Evolutionary conservation across 2,888 invertebrate species (phyloP).

Genomic region (Callimorpha dominula): DNA sequence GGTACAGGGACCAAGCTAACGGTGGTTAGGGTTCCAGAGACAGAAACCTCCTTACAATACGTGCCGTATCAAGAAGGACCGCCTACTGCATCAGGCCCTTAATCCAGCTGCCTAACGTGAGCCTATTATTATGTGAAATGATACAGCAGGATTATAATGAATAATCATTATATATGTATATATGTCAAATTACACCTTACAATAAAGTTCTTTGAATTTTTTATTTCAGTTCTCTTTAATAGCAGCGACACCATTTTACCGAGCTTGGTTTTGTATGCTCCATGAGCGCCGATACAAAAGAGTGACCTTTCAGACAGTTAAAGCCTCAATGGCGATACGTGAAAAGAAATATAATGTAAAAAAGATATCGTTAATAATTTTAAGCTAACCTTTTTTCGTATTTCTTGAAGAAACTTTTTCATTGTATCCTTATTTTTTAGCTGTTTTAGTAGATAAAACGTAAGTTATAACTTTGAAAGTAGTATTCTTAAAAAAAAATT

Average conservation of each 20-base stretch:
- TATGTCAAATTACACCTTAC: background rate
- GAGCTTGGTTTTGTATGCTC: background rate
- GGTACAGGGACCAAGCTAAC: no score
- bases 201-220: background rate
- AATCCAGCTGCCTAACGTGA: no score
- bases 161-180: background rate
- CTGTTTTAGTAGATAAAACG: no score
- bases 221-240: background rate
- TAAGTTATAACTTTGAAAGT: no score
- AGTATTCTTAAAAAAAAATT: no score
- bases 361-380: background rate
- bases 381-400: background rate
- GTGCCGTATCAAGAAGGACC: no score
- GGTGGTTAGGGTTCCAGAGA: no score
- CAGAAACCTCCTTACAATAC: no score
- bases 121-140: no score
- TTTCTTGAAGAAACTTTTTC: background rate
- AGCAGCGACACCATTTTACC: background rate
- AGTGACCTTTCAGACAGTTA: background rate
- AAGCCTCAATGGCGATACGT: background rate
- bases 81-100: no score
- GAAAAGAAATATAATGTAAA: background rate
- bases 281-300: conserved; percentile 1
- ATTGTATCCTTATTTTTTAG: no score
- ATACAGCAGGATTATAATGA: background rate